phyloP scores from a whole-genome alignment of 2,113 vertebrate species.

The Hemichromis elongatus region DNA sequence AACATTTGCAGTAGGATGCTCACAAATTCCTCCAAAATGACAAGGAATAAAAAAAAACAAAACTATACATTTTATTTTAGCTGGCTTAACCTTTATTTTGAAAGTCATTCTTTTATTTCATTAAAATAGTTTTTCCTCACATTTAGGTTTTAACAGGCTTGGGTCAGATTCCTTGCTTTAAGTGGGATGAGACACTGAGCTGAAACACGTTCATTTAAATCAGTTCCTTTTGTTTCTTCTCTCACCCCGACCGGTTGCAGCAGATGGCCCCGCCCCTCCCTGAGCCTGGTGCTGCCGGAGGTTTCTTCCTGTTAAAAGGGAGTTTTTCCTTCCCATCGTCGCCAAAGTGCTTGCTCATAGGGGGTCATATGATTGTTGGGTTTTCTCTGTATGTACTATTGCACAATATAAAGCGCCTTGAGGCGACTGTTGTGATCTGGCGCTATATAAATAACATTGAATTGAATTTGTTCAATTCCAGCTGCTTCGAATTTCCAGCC shows the following conservation, averaged over 20 bases:
- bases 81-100: neutral
- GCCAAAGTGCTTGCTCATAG: too few relatives aligned
- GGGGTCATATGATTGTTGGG: too few relatives aligned
- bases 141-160: neutral
- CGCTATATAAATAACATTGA: too few relatives aligned
- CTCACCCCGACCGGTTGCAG: too few relatives aligned
- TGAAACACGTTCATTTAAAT: neutral
- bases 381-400: too few relatives aligned
- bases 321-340: too few relatives aligned
- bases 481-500: neutral
- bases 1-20: neutral
- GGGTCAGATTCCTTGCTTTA: neutral
- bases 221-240: too few relatives aligned
- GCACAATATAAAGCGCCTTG: too few relatives aligned
- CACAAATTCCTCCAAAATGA: neutral
- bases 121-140: neutral
- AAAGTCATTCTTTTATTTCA: neutral
- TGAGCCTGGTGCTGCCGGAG: too few relatives aligned
- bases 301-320: too few relatives aligned
- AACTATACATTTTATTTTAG: neutral
- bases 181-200: neutral
- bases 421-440: too few relatives aligned
- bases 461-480: neutral
- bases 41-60: neutral
- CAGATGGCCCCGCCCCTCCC: too few relatives aligned